phyloP scores from a whole-genome alignment of 2,888 invertebrate species.

The Criorhina ranunculi region DNA sequence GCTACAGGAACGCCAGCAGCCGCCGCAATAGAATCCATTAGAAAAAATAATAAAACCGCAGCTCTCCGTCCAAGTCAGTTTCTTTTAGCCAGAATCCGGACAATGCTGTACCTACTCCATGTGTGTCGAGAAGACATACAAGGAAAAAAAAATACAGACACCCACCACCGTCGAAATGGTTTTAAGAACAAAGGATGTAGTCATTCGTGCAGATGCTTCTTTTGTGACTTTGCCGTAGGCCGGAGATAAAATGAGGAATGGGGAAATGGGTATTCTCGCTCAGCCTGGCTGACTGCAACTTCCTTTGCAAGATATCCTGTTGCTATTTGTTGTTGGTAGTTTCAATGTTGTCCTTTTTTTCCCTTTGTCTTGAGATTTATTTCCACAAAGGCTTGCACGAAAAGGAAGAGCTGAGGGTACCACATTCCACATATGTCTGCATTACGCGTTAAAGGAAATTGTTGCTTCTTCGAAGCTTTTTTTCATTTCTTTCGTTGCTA shows the following conservation, averaged over 20 bases:
- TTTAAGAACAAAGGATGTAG: constrained; percentile 61
- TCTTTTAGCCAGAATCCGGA: constrained; percentile 47
- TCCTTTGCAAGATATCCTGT: constrained; percentile 62
- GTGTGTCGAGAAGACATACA: constrained; percentile 14
- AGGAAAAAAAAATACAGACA: constrained; percentile 31
- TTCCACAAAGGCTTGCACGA: constrained; percentile 14
- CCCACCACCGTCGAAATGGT: constrained; percentile 49
- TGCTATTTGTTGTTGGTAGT: constrained; percentile 43
- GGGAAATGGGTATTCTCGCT: constrained; percentile 2
- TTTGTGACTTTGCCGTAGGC: constrained; percentile 72
- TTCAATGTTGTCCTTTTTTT: constrained; percentile 30
- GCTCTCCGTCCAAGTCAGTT: constrained; percentile 45
- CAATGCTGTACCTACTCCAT: constrained; percentile 28
- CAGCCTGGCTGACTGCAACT: constrained; percentile 25
- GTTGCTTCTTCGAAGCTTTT: constrained; percentile 36
- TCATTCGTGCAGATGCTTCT: constrained; percentile 66
- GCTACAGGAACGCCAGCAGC: constrained; percentile 31
- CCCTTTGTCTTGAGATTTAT: constrained; percentile 50
- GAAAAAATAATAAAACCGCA: constrained; percentile 65
- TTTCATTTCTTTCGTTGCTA: constrained; percentile 3
- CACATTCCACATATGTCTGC: constrained; percentile 56
- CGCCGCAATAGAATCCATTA: constrained; percentile 66
- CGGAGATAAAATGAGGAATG: constrained; percentile 21
- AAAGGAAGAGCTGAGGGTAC: constrained; percentile 29
- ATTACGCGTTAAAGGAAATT: constrained; percentile 42